Evolutionary conservation across 2,888 invertebrate genomes (phyloP).

Genomic region (Limenitis camilla): DNA sequence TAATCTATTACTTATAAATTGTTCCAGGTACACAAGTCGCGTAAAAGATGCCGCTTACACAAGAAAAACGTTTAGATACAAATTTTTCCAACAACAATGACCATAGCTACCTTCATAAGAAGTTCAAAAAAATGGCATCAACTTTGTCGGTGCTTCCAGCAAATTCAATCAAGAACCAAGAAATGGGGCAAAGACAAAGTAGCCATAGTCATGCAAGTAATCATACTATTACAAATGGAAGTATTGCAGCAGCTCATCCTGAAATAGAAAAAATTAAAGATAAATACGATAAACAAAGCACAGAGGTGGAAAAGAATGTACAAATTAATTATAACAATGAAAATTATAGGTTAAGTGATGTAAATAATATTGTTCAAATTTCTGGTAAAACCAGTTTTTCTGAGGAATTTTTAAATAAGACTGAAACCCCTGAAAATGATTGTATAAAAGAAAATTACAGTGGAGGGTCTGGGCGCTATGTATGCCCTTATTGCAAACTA

Average conservation of each 20-base stretch:
- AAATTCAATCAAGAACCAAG: conserved; percentile 47
- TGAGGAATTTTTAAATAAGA: conserved; percentile 73
- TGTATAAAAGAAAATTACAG: conserved; percentile 65
- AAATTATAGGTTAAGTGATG: conserved; percentile 64
- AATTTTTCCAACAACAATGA: conserved; percentile 74
- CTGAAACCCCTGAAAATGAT: conserved; percentile 71
- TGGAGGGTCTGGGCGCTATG: conserved; percentile 79
- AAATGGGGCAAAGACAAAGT: conserved; percentile 49
- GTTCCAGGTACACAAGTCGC: conserved; percentile 62
- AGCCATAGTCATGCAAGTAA: conserved; percentile 46
- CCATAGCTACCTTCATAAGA: conserved; percentile 91
- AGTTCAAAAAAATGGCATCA: conserved; percentile 91
- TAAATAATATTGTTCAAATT: conserved; percentile 66
- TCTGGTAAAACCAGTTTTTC: conserved; percentile 72
- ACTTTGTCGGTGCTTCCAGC: conserved; percentile 58
- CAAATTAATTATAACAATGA: conserved; percentile 70
- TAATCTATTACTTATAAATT: conserved; percentile 4
- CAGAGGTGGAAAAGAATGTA: conserved; percentile 64
- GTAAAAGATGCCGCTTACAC: conserved; percentile 67
- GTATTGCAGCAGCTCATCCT: conserved; percentile 64
- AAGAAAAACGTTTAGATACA: conserved; percentile 67
- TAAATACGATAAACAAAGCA: conserved; percentile 41
- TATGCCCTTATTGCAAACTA: conserved; percentile 91
- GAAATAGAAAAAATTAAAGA: conserved; percentile 66
- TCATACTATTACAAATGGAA: conserved; percentile 58